A percentile compares a stretch with the other conserved stretches of the same genome.
Conservation (phyloP, 2,888 invertebrate genomes). For the Parnassius mnemosyne region DNA sequence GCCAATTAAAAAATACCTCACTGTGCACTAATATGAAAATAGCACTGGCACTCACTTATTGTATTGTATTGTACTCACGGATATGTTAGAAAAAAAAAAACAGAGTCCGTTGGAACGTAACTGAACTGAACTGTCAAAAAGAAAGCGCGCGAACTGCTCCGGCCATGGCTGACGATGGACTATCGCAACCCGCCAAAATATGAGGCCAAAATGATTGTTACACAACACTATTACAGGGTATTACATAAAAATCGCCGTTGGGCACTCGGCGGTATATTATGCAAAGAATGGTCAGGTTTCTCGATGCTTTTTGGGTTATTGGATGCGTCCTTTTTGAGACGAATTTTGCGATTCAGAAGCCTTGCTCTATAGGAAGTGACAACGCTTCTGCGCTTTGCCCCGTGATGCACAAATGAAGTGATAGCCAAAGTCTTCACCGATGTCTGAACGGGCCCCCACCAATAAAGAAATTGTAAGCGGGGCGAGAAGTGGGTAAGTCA, state of each 20-base stretch:
- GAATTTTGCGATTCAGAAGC: constrained; percentile 26
- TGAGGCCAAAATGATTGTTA: constrained; percentile 70
- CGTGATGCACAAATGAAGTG: constrained; percentile 22
- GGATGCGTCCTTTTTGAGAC: constrained; percentile 45
- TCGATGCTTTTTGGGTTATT: constrained; percentile 55
- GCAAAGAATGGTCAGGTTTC: constrained; percentile 52
- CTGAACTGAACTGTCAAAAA: constrained; percentile 43
- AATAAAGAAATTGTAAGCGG: constrained; percentile 8
- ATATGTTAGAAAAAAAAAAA: constrained; percentile 32
- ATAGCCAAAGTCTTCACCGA: constrained; percentile 2
- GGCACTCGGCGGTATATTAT: constrained; percentile 53
- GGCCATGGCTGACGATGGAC: constrained; percentile 59
- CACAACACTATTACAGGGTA: constrained; percentile 67
- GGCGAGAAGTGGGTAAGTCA: constrained; percentile 16
- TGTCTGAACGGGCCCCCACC: constrained; percentile 22
- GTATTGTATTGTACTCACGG: constrained; percentile 27
- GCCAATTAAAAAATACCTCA: constrained; percentile 33
- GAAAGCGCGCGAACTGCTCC: constrained; percentile 55
- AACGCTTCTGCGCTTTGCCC: constrained; percentile 34
- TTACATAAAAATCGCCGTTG: constrained; percentile 74
- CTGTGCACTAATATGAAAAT: constrained; percentile 18
- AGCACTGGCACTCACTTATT: constrained; percentile 39
- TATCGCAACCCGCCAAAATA: constrained; percentile 68
- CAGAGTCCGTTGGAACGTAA: constrained; percentile 29
- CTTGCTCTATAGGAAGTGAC: constrained; percentile 35